Base-by-base conservation (phyloP, 2,888 invertebrate species). In the Cotesia congregata region DNA sequence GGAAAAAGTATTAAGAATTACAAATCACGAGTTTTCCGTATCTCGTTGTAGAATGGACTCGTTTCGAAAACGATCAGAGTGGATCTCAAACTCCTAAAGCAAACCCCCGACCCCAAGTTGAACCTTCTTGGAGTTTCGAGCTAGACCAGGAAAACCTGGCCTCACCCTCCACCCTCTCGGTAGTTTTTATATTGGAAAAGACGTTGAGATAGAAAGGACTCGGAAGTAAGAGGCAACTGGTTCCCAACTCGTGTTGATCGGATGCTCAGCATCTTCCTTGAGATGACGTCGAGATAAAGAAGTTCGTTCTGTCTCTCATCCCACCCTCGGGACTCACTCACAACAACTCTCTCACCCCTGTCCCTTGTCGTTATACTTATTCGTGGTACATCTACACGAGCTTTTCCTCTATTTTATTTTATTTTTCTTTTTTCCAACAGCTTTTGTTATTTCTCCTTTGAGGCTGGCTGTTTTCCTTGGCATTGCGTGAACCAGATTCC, bases 171-270 rank as follows among this genome's bases (percentile, higher is more conserved):
- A 50, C 7, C 50, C 12, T 12, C 9, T 12, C 7, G 7, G 50
- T 50, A 50, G 9, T 50, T 50, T 75, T 73, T 77, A 77, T 77
- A 79, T 76, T 73, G 71, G 78, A 60, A 68, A 72, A 77, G 71
- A 76, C 62, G 72, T 50, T 41, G 75, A 74, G 74, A 72, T 41
- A 67, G 73, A n/a, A 30, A 70, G 12, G 41, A 40, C 15, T 20
- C n/a, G 39, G 39, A 41, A 20, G 50, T 7, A 68, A 69, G 20
- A 60, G 38, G 71, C 69, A 75, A 74, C 73, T 77, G 79, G 73
- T 81, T 79, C 78, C 75, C 41, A 79, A 80, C 78, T 80, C 74
- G 75, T 75, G 77, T 76, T 65, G 78, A 67, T 77, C 74, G 78
- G 74, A 78, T 76, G 80, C 78, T 77, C 59, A 50, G 77, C 67